These are phyloP conservation scores for Seriola quinqueradiata DNA, from an alignment of 2,113 vertebrate species.

Conservation along the genomic window DNA sequence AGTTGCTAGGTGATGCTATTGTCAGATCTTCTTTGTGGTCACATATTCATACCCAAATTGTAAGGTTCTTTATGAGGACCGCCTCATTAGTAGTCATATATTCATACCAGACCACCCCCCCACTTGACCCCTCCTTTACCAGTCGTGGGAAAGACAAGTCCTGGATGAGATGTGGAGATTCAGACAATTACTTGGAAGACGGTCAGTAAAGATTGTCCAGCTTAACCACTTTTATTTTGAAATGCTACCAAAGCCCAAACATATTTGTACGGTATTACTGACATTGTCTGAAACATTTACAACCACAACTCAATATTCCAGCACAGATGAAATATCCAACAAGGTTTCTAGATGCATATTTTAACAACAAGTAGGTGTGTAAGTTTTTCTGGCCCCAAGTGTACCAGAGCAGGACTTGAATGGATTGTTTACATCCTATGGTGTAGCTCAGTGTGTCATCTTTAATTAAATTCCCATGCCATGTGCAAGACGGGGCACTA, in stretches of 20 bases:
- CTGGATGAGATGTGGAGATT: constrained; percentile 68
- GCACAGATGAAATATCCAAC: constrained; percentile 14
- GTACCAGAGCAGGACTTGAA: neutral
- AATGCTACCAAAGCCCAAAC: constrained; percentile 16
- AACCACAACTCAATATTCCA: neutral
- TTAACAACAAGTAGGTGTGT: constrained; percentile 3
- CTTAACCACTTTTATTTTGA: constrained; percentile 54
- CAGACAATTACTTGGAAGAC: constrained; percentile 67
- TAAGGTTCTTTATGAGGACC: constrained; percentile 76
- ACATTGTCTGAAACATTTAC: constrained; percentile 37
- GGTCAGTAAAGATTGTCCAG: constrained; percentile 49
- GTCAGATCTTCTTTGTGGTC: constrained; percentile 77
- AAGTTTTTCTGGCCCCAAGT: neutral
- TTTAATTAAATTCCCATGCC: constrained; percentile 3
- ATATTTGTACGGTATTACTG: constrained; percentile 29
- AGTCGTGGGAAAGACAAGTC: constrained; percentile 85
- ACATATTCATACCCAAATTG: constrained; percentile 86
- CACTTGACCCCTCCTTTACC: constrained; percentile 85
- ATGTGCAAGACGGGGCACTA: neutral
- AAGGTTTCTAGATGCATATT: neutral
- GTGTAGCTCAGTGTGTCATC: neutral
- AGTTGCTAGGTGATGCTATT: constrained; percentile 85
- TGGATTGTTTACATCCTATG: neutral
- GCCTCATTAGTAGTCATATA: constrained; percentile 87
- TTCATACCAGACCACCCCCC: constrained; percentile 82